Conservation (phyloP, 2,797 vertebrate genomes). For the Decapterus maruadsi region DNA sequence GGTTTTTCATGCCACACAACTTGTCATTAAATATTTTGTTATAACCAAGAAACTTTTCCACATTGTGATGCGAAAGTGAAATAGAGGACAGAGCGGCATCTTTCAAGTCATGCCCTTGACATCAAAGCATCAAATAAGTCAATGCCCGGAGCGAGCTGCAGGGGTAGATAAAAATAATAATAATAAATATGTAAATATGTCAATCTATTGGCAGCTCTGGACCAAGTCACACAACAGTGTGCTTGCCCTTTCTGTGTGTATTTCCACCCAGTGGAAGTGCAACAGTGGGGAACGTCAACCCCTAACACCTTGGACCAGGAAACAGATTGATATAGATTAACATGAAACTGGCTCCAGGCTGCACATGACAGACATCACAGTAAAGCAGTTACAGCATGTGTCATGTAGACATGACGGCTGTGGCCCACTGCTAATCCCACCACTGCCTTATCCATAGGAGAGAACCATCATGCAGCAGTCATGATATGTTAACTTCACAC, state of each 20-base stretch:
- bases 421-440: neutral
- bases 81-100: constrained; percentile 24
- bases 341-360: neutral
- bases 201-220: constrained; percentile 57
- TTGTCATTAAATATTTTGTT: constrained; percentile 8
- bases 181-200: constrained; percentile 6
- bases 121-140: constrained; percentile 58
- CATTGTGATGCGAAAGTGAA: constrained; percentile 19
- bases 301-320: constrained; percentile 32
- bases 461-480: neutral
- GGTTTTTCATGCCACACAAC: neutral
- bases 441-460: neutral
- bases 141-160: constrained; percentile 42
- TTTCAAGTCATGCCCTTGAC: constrained; percentile 46
- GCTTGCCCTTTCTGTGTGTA: too few relatives aligned
- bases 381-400: constrained; percentile 2
- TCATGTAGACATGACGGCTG: constrained; percentile 1
- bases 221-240: constrained; percentile 39
- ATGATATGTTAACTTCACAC: neutral
- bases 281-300: constrained; percentile 30
- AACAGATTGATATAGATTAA: constrained; percentile 15
- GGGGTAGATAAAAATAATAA: constrained; percentile 12
- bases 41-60: constrained; percentile 5
- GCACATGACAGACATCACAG: constrained; percentile 12
- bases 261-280: neutral